Evolutionary conservation across 2,797 vertebrate genomes (phyloP).

Genomic region (Sebastes vulpes): DNA sequence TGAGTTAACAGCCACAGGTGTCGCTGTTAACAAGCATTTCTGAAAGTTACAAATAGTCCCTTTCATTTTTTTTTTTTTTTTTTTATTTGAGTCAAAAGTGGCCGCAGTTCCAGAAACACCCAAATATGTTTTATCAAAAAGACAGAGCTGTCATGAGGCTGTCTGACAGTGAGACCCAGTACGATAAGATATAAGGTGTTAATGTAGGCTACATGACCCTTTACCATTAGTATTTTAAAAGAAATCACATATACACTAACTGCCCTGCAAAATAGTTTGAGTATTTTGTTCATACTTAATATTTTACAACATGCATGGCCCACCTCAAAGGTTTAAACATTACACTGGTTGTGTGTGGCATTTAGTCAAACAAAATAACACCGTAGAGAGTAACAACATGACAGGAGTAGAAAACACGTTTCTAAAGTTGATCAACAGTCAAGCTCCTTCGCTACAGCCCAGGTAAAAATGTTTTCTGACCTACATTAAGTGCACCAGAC

Average conservation of each 20-base stretch:
- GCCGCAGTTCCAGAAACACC: no score
- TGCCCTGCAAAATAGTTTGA: not conserved
- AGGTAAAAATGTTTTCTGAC: not conserved
- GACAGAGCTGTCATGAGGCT: not conserved
- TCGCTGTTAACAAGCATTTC: no score
- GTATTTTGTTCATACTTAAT: constrained; percentile 2
- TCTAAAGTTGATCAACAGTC: not conserved
- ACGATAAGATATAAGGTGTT: not conserved
- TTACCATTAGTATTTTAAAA: not conserved
- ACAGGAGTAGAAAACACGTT: not conserved
- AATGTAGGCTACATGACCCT: not conserved
- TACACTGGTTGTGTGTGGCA: constrained; percentile 14
- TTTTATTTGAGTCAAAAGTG: no score
- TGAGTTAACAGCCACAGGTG: no score
- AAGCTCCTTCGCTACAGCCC: not conserved
- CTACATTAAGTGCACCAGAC: not conserved
- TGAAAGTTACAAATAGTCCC: no score
- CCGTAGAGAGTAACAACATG: not conserved
- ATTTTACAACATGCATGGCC: not conserved
- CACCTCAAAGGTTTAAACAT: not conserved
- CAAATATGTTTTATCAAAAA: not conserved
- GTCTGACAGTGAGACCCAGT: not conserved
- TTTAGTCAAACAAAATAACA: not conserved
- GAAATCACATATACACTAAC: not conserved
- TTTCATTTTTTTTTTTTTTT: no score